These are phyloP conservation scores for Tenualosa thibaudeaui DNA, from an alignment of 2,797 vertebrate species.

Conservation along the genomic window DNA sequence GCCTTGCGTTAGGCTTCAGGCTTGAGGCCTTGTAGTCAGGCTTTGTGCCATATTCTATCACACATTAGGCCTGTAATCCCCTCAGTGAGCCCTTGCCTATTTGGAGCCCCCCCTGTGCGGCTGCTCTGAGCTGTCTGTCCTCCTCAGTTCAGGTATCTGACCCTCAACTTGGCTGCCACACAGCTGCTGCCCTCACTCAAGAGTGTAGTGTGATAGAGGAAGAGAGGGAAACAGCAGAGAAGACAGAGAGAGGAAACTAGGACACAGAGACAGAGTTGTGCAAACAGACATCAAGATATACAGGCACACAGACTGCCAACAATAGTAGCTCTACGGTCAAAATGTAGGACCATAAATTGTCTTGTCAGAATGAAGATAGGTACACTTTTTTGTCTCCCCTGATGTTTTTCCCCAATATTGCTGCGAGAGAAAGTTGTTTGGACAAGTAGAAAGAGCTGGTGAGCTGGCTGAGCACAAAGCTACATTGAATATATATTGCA, in stretches of 20 bases:
- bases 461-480: background rate
- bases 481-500: background rate
- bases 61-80: slow-evolving; percentile 43
- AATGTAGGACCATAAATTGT: background rate
- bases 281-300: background rate
- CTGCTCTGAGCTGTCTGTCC: slow-evolving; percentile 36
- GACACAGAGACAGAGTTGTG: background rate
- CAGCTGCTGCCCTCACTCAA: slow-evolving; percentile 70
- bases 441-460: background rate
- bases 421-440: background rate
- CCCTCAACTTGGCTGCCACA: slow-evolving; percentile 33
- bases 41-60: slow-evolving; percentile 29
- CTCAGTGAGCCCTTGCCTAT: slow-evolving; percentile 52
- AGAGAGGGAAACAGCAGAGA: background rate
- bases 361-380: background rate
- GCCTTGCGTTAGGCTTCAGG: background rate
- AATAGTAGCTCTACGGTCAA: background rate
- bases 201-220: background rate
- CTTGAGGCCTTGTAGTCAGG: background rate
- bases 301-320: background rate
- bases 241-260: background rate
- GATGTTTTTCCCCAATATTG: too few relatives aligned
- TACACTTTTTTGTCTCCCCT: background rate
- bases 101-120: slow-evolving; percentile 50
- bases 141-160: slow-evolving; percentile 63